These are phyloP conservation scores for Ernsta delagoae DNA, from an alignment of 2,888 invertebrate species.

Conservation along the genomic window DNA sequence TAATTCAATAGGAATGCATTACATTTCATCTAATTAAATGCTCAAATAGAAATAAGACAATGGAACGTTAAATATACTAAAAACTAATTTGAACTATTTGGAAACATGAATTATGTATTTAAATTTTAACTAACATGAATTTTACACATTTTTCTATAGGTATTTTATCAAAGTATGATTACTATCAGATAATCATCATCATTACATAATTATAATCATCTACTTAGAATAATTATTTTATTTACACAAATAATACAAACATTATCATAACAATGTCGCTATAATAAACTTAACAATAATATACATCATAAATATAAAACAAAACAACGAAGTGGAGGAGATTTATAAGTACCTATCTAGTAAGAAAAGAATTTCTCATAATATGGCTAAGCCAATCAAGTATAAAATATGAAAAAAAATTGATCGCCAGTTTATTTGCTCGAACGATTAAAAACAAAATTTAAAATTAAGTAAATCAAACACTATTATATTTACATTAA, in stretches of 20 bases:
- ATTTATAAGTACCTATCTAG: too few relatives aligned
- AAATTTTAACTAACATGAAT: slow-evolving; percentile 54
- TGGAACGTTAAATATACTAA: slow-evolving; percentile 57
- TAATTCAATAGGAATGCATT: slow-evolving; percentile 64
- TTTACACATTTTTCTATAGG: slow-evolving; percentile 66
- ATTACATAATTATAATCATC: slow-evolving; percentile 64
- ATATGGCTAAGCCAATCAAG: slow-evolving; percentile 55
- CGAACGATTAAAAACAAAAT: too few relatives aligned
- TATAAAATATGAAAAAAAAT: slow-evolving; percentile 43
- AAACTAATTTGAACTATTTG: slow-evolving; percentile 75
- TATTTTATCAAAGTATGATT: slow-evolving; percentile 56
- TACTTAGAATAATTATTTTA: slow-evolving; percentile 65
- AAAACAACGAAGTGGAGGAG: slow-evolving; percentile 66
- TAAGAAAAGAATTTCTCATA: slow-evolving; percentile 42
- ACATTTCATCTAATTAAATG: slow-evolving; percentile 63
- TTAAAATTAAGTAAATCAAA: too few relatives aligned
- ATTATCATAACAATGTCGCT: slow-evolving; percentile 73
- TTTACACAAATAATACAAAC: slow-evolving; percentile 83
- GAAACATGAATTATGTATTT: slow-evolving; percentile 50
- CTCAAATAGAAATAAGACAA: slow-evolving; percentile 52
- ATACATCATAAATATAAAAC: slow-evolving; percentile 72
- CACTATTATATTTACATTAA: too few relatives aligned
- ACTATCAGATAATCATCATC: slow-evolving; percentile 48
- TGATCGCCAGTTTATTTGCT: slow-evolving; percentile 39
- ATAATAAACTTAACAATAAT: slow-evolving; percentile 79